A percentile compares a stretch with the other conserved stretches of the same genome.
Evolutionary conservation across 2,888 invertebrate genomes (phyloP).

Genomic region (Epinotia demarniana): DNA sequence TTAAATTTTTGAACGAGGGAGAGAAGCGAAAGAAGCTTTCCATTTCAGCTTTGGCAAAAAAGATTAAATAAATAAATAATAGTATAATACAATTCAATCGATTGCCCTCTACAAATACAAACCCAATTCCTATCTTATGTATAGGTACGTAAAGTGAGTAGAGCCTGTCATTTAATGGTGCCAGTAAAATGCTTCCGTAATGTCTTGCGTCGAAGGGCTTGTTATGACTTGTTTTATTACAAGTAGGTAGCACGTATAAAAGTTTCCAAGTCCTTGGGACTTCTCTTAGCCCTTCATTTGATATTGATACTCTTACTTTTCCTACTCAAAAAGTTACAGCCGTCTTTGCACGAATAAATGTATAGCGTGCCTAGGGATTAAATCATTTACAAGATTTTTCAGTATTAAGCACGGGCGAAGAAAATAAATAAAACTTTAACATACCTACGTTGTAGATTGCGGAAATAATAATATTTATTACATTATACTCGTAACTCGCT

Average conservation of each 20-base stretch:
- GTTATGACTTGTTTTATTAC: constrained; percentile 43
- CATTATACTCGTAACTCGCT: no score
- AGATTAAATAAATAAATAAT: no score
- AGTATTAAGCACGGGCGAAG: no score
- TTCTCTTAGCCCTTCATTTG: neutral
- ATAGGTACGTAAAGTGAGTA: neutral
- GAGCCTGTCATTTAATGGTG: constrained; percentile 31
- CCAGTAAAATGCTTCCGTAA: constrained; percentile 33
- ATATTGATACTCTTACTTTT: neutral
- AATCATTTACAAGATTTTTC: neutral
- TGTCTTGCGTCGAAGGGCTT: constrained; percentile 23
- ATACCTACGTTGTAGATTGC: no score
- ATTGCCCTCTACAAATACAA: no score
- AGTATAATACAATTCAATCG: no score
- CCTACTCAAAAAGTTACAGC: no score
- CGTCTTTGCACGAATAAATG: neutral
- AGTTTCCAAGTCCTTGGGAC: constrained; percentile 5
- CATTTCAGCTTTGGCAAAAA: no score
- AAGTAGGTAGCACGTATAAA: constrained; percentile 14
- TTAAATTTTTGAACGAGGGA: no score
- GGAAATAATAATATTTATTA: no score
- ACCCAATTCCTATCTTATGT: neutral
- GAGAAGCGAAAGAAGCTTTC: no score
- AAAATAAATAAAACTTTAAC: no score
- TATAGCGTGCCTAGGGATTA: neutral